Conservation (phyloP, 2,888 invertebrate genomes). For the Odontocerum albicorne region DNA sequence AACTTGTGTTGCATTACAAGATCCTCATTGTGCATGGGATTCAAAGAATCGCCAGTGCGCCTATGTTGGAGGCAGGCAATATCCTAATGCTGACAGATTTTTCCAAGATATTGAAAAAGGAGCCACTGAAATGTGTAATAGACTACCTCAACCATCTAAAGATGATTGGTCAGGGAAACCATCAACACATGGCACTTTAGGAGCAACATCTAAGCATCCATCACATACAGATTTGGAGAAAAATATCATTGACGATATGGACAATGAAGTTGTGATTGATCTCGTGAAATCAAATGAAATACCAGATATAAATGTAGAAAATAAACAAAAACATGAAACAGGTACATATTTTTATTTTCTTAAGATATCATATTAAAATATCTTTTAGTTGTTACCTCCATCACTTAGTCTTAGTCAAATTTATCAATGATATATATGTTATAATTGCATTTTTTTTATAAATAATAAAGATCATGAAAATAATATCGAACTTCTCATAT, state of each 20-base stretch:
- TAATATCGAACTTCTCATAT: too few relatives aligned
- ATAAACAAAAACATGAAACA: conserved; percentile 41
- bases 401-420: too few relatives aligned
- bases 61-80: conserved; percentile 58
- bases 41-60: conserved; percentile 64
- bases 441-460: too few relatives aligned
- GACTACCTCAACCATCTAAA: conserved; percentile 50
- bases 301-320: conserved; percentile 57
- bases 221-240: conserved; percentile 54
- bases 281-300: conserved; percentile 66
- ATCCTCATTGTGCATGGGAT: conserved; percentile 98
- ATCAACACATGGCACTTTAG: conserved; percentile 42
- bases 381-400: neutral
- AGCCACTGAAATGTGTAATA: conserved; percentile 62
- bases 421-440: too few relatives aligned
- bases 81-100: conserved; percentile 64
- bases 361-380: neutral
- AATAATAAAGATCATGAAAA: too few relatives aligned
- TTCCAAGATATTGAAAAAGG: conserved; percentile 75
- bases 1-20: conserved; percentile 88
- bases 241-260: conserved; percentile 59
- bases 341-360: conserved; percentile 28
- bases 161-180: conserved; percentile 45
- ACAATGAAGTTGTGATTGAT: conserved; percentile 67
- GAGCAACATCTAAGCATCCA: conserved; percentile 47